Percentiles rank a stretch among this genome's conserved stretches.
Conservation (phyloP, 2,113 vertebrate genomes). For the Albula glossodonta region DNA sequence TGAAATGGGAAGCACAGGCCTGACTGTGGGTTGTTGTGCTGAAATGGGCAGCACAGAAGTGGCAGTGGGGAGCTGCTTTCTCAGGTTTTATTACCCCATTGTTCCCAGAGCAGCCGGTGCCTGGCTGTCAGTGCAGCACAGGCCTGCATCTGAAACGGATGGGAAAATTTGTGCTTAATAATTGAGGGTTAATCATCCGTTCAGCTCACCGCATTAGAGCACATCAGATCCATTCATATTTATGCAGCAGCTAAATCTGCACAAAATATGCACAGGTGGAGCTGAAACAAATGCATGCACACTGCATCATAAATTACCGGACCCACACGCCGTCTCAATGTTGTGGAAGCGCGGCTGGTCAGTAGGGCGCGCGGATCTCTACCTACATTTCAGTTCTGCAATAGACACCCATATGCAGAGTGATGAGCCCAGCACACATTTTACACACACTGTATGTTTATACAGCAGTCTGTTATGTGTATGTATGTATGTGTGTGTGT, state of each 20-base stretch:
- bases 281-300: background rate
- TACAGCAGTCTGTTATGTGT: no score
- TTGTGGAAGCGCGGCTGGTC: no score
- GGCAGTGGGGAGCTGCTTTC: background rate
- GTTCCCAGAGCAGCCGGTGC: background rate
- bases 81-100: background rate
- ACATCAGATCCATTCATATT: slow-evolving; percentile 35
- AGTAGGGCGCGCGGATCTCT: no score
- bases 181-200: slow-evolving; percentile 48
- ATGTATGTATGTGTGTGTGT: no score
- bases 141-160: slow-evolving; percentile 40
- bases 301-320: background rate
- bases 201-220: slow-evolving; percentile 46
- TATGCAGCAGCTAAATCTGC: slow-evolving; percentile 38
- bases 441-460: no score
- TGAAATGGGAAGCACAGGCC: no score
- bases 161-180: slow-evolving; percentile 45
- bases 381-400: no score
- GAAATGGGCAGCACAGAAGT: background rate
- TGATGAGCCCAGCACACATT: no score
- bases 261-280: background rate
- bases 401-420: no score
- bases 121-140: slow-evolving; percentile 22
- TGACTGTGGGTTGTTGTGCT: no score
- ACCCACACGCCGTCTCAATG: background rate